Evolutionary conservation across 1,140 invertebrate species (phyloP).

Genomic region (Anagrus nilaparvatae): DNA sequence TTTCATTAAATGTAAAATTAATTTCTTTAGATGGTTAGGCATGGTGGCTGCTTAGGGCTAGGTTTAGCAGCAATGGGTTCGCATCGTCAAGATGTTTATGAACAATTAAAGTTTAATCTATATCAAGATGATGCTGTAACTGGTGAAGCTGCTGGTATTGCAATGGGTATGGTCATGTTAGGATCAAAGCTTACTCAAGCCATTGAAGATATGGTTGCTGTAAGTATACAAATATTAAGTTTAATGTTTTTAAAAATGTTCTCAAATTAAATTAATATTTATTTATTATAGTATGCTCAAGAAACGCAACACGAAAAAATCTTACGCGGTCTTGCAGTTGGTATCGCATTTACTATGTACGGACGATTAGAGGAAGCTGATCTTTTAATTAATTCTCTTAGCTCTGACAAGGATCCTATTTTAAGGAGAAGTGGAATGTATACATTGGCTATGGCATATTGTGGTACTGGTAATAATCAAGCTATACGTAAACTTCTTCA

Average conservation of each 20-base stretch:
- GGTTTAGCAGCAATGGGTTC: constrained; percentile 97
- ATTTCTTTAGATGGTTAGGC: constrained; percentile 65
- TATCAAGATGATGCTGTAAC: constrained; percentile 99
- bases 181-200: constrained; percentile 82
- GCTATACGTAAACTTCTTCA: constrained; percentile 91
- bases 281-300: constrained; percentile 62
- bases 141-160: constrained; percentile 94
- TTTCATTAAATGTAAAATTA: not conserved
- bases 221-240: constrained; percentile 32
- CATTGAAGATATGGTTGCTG: constrained; percentile 90
- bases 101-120: constrained; percentile 91
- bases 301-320: constrained; percentile 99
- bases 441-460: constrained; percentile 96
- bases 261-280: constrained; percentile 2
- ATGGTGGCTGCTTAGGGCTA: constrained; percentile 93
- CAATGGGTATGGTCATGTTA: constrained; percentile 98
- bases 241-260: constrained; percentile 1
- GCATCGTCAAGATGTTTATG: constrained; percentile 86
- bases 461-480: constrained; percentile 93
- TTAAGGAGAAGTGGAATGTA: constrained; percentile 90
- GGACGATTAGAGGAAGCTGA: constrained; percentile 94
- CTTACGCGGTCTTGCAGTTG: constrained; percentile 85
- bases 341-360: constrained; percentile 95
- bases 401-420: constrained; percentile 79
- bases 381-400: constrained; percentile 78